Conservation (phyloP, 2,113 vertebrate species). For the Actenoides lindsayi region DNA sequence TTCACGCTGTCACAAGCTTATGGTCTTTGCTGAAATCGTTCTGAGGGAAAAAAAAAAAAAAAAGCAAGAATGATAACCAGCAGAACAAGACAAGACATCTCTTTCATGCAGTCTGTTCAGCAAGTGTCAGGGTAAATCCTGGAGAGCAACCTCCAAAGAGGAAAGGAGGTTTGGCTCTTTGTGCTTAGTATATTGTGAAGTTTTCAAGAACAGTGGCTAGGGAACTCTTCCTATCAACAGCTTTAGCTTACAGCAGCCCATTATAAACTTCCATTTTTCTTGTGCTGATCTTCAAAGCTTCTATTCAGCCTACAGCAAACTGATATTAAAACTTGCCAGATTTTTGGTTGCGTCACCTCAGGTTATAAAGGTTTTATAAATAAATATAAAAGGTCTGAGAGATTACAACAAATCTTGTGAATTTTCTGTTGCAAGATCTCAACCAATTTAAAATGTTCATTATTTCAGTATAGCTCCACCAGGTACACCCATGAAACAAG, state of each 20-base stretch:
- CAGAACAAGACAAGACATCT: slow-evolving; percentile 70
- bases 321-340: not conserved
- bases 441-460: not conserved
- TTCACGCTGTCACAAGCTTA: slow-evolving; percentile 79
- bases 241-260: not conserved
- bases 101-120: slow-evolving; percentile 65
- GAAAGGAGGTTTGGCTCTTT: not conserved
- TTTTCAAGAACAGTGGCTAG: slow-evolving; percentile 28
- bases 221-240: not conserved
- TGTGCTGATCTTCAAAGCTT: not conserved
- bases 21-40: slow-evolving; percentile 75
- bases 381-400: not conserved
- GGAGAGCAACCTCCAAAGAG: slow-evolving; percentile 27
- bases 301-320: not conserved
- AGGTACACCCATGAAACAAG: not conserved
- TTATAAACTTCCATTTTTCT: not conserved
- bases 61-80: slow-evolving; percentile 73
- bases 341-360: not conserved
- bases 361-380: slow-evolving; percentile 3
- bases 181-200: not conserved
- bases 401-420: not conserved
- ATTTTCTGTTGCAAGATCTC: not conserved
- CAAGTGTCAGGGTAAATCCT: slow-evolving; percentile 67
- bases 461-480: not conserved
- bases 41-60: slow-evolving; percentile 6